These are phyloP conservation scores for Triplophysa yarkandensis DNA, from an alignment of 2,797 vertebrate genomes.

Conservation along the genomic window DNA sequence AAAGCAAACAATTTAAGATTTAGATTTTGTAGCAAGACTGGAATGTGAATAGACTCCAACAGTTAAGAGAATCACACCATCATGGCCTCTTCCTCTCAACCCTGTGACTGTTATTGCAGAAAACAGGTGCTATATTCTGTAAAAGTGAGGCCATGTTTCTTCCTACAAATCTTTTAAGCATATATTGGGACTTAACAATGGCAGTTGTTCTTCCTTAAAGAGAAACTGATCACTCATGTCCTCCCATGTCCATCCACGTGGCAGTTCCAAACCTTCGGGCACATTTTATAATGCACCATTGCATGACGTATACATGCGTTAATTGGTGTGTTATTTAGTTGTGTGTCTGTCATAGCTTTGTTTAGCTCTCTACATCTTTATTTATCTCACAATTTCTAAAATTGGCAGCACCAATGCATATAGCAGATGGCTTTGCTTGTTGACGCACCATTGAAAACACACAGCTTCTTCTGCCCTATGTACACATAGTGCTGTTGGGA, in stretches of 20 bases:
- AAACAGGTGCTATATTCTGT: slow-evolving; percentile 46
- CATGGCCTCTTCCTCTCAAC: neutral
- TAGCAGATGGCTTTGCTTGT: slow-evolving; percentile 61
- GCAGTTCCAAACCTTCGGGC: slow-evolving; percentile 15
- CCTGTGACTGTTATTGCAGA: neutral
- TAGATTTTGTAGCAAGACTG: neutral
- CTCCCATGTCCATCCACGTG: slow-evolving; percentile 23
- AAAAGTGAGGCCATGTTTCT: slow-evolving; percentile 50
- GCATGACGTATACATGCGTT: slow-evolving; percentile 16
- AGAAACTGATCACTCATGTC: slow-evolving; percentile 40
- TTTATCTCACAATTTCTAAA: slow-evolving; percentile 54
- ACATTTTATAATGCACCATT: slow-evolving; percentile 17
- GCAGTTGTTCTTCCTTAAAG: slow-evolving; percentile 60
- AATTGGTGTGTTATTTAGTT: slow-evolving; percentile 53
- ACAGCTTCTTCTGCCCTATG: slow-evolving; percentile 42
- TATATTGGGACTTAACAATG: slow-evolving; percentile 59
- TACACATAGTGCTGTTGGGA: slow-evolving; percentile 52
- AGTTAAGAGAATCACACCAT: neutral
- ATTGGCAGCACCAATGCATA: slow-evolving; percentile 55
- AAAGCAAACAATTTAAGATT: neutral
- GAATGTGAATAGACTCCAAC: neutral
- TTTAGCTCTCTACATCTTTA: slow-evolving; percentile 51
- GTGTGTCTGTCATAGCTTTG: slow-evolving; percentile 52
- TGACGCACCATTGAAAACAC: slow-evolving; percentile 50
- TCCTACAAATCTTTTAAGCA: slow-evolving; percentile 54